Base-by-base conservation (phyloP, 1,140 invertebrate genomes). In the Gryon sp. region DNA sequence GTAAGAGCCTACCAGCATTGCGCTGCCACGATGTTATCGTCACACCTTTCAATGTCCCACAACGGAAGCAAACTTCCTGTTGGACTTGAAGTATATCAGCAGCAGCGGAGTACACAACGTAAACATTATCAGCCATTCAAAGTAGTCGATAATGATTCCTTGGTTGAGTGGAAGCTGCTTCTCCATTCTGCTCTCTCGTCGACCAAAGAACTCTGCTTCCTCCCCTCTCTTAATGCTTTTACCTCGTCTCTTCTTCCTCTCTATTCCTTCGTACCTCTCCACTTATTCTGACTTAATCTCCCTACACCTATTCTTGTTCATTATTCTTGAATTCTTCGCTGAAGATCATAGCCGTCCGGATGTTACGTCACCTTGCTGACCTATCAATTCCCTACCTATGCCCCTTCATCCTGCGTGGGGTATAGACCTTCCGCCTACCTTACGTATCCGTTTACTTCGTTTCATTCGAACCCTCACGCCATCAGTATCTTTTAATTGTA, bases 301-400 rank as follows among this genome's bases (percentile, higher is more conserved):
- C 69, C 53, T 43, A 60, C 66, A 60, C 66, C 66, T 60, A 70
- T 57, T 65, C 74, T 68, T 55, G 46, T 60, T 60, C 74, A 28
- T 65, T 57, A 72, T 53, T 65, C 74, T 79, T 82, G 70, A 77
- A 78, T 57, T 74, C 77, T 76, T 76, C 40, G 48, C 18, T 57
- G 50, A 74, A 74, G 68, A 62, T 65, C 74, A 66, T 50, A 53
- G 28, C 63, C 74, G 79, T 72, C 80, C 81, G 81, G 83, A 86
- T 84, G 65, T 85, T 86, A 81, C 84, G 80, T 86, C 84, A 84
- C 73, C 72, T 57, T 22, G 70, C 75, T 77, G 57, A 84, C 76
- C 78, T 81, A 78, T 45, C 70, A 46, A 19, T 66, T 60, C 53
- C 59, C 52, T 41, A 34, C 53, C 48, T 55, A 6, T 14, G 28